These are phyloP conservation scores for Pissodes strobi DNA, from an alignment of 1,140 invertebrate species.

Conservation along the genomic window DNA sequence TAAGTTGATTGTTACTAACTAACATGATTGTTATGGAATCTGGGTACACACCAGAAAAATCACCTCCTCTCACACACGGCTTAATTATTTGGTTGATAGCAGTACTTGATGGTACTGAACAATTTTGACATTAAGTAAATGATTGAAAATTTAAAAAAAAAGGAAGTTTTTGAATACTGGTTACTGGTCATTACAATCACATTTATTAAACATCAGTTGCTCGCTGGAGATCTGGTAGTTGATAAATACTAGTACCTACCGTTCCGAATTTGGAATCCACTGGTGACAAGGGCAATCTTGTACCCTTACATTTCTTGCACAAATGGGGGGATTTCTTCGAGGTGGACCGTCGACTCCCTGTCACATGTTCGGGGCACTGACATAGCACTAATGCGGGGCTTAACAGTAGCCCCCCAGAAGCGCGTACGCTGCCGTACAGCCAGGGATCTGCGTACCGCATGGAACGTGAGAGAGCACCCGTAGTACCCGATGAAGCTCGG, in stretches of 20 bases:
- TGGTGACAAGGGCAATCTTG: constrained; percentile 66
- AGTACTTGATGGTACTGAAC: too few relatives aligned
- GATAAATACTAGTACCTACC: constrained; percentile 15
- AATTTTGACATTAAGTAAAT: too few relatives aligned
- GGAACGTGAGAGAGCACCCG: constrained; percentile 68
- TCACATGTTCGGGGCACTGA: constrained; percentile 75
- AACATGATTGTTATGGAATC: too few relatives aligned
- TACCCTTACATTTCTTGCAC: constrained; percentile 81
- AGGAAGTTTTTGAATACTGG: too few relatives aligned
- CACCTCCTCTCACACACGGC: too few relatives aligned
- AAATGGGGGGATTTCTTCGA: constrained; percentile 64
- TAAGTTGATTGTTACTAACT: too few relatives aligned
- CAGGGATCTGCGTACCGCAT: constrained; percentile 84
- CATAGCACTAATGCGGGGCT: constrained; percentile 70
- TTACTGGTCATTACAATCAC: too few relatives aligned
- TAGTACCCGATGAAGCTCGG: constrained; percentile 27
- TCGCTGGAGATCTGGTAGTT: too few relatives aligned
- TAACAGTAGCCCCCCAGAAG: constrained; percentile 60
- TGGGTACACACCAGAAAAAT: too few relatives aligned
- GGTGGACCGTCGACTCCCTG: constrained; percentile 70
- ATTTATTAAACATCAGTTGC: too few relatives aligned
- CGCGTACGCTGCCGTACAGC: constrained; percentile 76
- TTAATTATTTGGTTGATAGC: too few relatives aligned
- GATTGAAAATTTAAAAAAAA: too few relatives aligned
- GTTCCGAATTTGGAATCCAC: constrained; percentile 53